Percentiles rank a stretch among this genome's conserved stretches.
Evolutionary conservation across 2,797 vertebrate genomes (phyloP).

Genomic region (Choloepus didactylus): DNA sequence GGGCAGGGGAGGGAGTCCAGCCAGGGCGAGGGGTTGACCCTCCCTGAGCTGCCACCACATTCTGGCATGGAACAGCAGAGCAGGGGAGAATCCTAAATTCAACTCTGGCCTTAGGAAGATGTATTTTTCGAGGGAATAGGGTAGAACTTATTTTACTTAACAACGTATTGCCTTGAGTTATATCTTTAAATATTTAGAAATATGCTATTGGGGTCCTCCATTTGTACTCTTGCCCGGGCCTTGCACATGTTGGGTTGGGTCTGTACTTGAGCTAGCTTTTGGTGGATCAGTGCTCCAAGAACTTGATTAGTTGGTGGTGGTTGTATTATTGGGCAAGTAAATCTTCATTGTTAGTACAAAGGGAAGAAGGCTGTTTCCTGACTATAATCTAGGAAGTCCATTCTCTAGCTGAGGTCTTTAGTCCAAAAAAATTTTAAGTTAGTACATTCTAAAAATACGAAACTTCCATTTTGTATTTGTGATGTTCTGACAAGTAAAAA

Average conservation of each 20-base stretch:
- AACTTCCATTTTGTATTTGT: background rate
- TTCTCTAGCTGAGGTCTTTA: background rate
- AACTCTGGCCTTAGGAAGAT: background rate
- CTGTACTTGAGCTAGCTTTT: background rate
- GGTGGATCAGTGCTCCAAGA: background rate
- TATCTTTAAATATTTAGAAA: background rate
- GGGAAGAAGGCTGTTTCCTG: background rate
- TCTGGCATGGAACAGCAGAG: background rate
- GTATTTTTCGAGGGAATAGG: background rate
- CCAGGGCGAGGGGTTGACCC: background rate
- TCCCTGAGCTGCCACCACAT: too few relatives aligned
- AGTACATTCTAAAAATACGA: background rate
- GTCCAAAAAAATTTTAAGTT: background rate
- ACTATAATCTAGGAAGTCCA: background rate
- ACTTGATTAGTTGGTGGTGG: background rate
- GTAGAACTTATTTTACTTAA: background rate
- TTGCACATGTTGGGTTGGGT: background rate
- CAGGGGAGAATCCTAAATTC: background rate
- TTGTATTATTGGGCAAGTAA: background rate
- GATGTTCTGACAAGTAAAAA: background rate
- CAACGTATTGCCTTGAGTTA: background rate
- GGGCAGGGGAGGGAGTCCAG: background rate
- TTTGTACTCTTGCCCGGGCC: background rate
- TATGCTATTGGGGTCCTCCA: fast-evolving
- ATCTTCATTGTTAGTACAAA: background rate